Percentiles rank a stretch among this genome's conserved stretches.
These are phyloP conservation scores for Progne subis DNA, from an alignment of 2,113 vertebrate species.

Conservation along the genomic window DNA sequence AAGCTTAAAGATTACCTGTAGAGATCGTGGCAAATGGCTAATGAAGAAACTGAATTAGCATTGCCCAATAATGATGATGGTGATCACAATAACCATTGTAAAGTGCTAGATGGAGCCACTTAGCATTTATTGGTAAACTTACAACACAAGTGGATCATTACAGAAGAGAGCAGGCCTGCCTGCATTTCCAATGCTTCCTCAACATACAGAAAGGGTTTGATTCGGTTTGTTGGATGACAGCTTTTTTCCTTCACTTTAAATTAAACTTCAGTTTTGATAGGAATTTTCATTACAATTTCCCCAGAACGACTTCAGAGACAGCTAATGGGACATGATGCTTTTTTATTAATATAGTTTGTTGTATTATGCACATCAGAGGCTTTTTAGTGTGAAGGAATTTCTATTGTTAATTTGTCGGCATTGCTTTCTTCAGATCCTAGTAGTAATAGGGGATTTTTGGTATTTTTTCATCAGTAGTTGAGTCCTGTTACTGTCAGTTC, in stretches of 20 bases:
- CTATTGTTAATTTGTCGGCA: not conserved
- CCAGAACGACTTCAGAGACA: not conserved
- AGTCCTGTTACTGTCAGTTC: not conserved
- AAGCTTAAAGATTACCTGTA: constrained; percentile 11
- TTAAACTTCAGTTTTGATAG: not conserved
- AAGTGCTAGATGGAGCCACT: not conserved
- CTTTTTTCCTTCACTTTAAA: not conserved
- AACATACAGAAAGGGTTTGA: not conserved
- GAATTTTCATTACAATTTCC: not conserved
- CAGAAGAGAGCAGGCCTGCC: not conserved
- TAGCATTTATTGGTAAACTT: not conserved
- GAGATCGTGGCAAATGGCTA: not conserved
- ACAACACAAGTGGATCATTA: not conserved
- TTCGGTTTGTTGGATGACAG: not conserved
- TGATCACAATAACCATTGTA: not conserved
- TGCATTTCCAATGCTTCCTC: not conserved
- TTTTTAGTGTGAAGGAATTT: not conserved
- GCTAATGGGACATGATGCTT: not conserved
- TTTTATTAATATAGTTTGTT: not conserved
- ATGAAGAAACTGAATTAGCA: not conserved
- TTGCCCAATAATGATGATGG: not conserved
- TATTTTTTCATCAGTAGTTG: not conserved
- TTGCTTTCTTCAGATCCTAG: not conserved
- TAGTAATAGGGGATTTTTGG: not conserved
- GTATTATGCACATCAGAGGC: not conserved